phyloP scores from a whole-genome alignment of 1,140 invertebrate species.

The Papilio glaucus region DNA sequence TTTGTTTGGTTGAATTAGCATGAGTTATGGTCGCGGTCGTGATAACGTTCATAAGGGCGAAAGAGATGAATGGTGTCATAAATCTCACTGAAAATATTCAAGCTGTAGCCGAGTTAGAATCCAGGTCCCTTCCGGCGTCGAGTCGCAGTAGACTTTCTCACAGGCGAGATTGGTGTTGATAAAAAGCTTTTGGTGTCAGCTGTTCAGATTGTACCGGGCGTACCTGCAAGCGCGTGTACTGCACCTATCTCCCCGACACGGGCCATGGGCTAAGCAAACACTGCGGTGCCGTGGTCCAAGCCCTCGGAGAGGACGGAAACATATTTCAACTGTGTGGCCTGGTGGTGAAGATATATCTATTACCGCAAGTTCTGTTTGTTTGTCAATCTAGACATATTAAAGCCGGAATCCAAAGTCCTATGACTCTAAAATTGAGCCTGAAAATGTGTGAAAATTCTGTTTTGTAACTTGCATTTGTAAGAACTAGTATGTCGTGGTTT shows the following conservation, averaged over 20 bases:
- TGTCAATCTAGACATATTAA: too few species aligned
- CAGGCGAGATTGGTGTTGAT: slow-evolving; percentile 74
- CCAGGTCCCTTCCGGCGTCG: slow-evolving; percentile 47
- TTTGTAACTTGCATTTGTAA: too few species aligned
- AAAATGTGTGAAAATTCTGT: too few species aligned
- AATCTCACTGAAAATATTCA: slow-evolving; percentile 37
- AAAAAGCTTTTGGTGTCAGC: slow-evolving; percentile 81
- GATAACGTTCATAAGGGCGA: slow-evolving; percentile 38
- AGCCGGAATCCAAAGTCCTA: too few species aligned
- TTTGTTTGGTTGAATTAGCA: slow-evolving; percentile 21
- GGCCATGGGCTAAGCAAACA: slow-evolving; percentile 77
- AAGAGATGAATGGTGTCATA: slow-evolving; percentile 37
- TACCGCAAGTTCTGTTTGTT: too few species aligned
- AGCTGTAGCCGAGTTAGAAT: slow-evolving; percentile 27
- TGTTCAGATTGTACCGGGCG: slow-evolving; percentile 69
- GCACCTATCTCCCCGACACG: slow-evolving; percentile 78
- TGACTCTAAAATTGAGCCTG: too few species aligned
- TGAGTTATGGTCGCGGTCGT: slow-evolving; percentile 22
- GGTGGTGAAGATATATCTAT: too few species aligned
- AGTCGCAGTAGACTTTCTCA: slow-evolving; percentile 73
- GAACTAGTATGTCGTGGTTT: too few species aligned
- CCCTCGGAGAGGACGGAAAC: slow-evolving; percentile 17
- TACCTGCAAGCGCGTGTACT: slow-evolving; percentile 80
- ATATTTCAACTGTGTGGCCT: too few species aligned
- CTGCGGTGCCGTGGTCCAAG: slow-evolving; percentile 48